These are phyloP conservation scores for Stegodyphus mimosarum DNA, from an alignment of 1,140 invertebrate species.

Conservation along the genomic window DNA sequence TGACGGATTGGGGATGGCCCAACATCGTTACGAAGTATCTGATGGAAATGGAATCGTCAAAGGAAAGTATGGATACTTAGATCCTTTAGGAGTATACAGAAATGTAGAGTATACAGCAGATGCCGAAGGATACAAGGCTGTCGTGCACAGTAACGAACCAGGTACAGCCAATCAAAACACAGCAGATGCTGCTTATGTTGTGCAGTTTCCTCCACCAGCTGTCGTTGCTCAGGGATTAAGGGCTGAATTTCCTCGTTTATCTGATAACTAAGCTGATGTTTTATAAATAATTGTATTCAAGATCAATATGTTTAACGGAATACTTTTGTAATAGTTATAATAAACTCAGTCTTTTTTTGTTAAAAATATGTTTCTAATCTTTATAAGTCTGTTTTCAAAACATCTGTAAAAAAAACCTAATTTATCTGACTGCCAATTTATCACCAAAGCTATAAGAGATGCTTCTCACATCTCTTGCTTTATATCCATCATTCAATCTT, in stretches of 20 bases:
- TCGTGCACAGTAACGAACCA: slow-evolving; percentile 43
- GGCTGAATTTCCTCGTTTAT: neutral
- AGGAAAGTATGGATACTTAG: slow-evolving; percentile 63
- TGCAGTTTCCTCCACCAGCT: slow-evolving; percentile 30
- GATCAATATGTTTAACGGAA: no score
- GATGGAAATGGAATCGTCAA: slow-evolving; percentile 53
- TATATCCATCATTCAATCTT: no score
- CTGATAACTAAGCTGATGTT: no score
- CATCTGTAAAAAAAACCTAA: no score
- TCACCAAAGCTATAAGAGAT: no score
- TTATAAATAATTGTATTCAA: no score
- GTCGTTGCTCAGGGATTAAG: neutral
- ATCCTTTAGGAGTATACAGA: slow-evolving; percentile 62
- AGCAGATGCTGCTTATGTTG: slow-evolving; percentile 23
- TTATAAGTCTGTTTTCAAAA: no score
- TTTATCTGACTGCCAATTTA: no score
- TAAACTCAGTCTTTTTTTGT: no score
- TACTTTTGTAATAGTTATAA: no score
- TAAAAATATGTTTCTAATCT: no score
- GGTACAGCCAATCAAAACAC: slow-evolving; percentile 11
- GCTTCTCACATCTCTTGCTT: no score
- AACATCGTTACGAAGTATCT: slow-evolving; percentile 40
- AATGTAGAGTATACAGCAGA: slow-evolving; percentile 65
- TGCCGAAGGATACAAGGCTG: slow-evolving; percentile 64
- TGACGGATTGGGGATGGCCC: slow-evolving; percentile 51